Base-by-base conservation (phyloP, 2,113 vertebrate species). In the Todiramphus saurophagus region DNA sequence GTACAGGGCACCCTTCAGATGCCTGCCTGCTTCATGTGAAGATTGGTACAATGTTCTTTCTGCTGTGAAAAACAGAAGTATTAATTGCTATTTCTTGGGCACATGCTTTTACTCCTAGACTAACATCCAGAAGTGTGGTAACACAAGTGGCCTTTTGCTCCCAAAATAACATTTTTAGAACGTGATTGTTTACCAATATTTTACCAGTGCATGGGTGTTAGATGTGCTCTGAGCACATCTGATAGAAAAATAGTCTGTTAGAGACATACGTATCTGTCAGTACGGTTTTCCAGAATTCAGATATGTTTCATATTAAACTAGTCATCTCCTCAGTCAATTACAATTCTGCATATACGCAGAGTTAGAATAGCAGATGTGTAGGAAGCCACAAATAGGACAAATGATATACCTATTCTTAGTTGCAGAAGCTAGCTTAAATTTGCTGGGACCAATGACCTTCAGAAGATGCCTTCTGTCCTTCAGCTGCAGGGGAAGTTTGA, bases 11-110 rank as follows among this genome's bases (percentile, higher is more conserved):
- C 25, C 18, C 31, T 56, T 56, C 56, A 92, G 56, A 24, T 0
- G 0, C 30, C 16, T 50, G 28, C 4, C 31, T n/a, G 24, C 17
- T 89, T 51, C 62, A 17, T 1, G 0, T 33, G 41, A 20, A 50
- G 20, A 27, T 6, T 55, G 13, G 11, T 33, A 10, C 16, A 20
- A 20, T 64, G 69, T 13, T 59, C 24, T 50, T 66, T 55, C 15
- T 19, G 30, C 21, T 67, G 16, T 8, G 21, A 56, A 46, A 78
- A 59, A 51, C 7, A 4, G 7, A 21, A 10, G 1, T 20, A 33
- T 24, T 41, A 43, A 73, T 43, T 77, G 11, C 10, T 39, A 1
- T 30, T 89, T 68, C 59, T 73, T 28, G 5, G 31, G n/a, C n/a
- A 53, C 20, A 11, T 19, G 10, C 30, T 73, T 74, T 72, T 68